Evolutionary conservation across 2,888 invertebrate genomes (phyloP), one percentile per base, ranked within the genome.

Genomic region (Euphydryas editha): DNA sequence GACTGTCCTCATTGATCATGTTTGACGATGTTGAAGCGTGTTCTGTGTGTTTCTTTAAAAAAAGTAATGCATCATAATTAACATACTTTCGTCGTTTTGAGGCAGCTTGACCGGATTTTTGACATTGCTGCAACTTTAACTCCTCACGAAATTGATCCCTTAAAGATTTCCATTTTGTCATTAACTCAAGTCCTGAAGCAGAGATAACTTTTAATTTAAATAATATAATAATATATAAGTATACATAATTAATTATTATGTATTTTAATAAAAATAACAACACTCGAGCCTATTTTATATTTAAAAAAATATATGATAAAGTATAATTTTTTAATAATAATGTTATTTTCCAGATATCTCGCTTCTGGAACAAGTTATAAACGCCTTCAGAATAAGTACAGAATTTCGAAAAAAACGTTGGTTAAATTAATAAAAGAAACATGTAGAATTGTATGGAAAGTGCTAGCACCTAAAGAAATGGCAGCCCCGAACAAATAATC

Each of bases 21-120:
- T 74, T 74, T 72, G 72, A 70, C 71, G 71, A 73, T 73, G 72
- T 74, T 72, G 70, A 73, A 69, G 70, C 72, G 73, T 71, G 71
- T 70, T 70, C 65, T 69, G 71, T 73, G 70, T 71, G 73, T 71
- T 71, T 70, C 67, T 71, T 68, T 56, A 66, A 72, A 71, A 70
- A 73, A 70, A 70, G 68, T 71, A 71, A 72, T 68, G 70, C 67
- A 71, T 73, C 70, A 69, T 70, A 71, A 73, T 73, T 62, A 60
- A 73, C 70, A 72, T 70, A 70, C 65, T 72, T 73, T 72, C 68
- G 69, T 72, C 71, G 68, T 69, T 71, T 73, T 72, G 73, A 20
- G 68, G 51, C 21, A 51, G 51, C 60, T 61, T 61, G 60, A 61
- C 51, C 60, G 49, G 60, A 61, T 61, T 61, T 61, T 61, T 51